Evolutionary conservation across 1,140 invertebrate genomes (phyloP).

Genomic region (Notospermus geniculatus): DNA sequence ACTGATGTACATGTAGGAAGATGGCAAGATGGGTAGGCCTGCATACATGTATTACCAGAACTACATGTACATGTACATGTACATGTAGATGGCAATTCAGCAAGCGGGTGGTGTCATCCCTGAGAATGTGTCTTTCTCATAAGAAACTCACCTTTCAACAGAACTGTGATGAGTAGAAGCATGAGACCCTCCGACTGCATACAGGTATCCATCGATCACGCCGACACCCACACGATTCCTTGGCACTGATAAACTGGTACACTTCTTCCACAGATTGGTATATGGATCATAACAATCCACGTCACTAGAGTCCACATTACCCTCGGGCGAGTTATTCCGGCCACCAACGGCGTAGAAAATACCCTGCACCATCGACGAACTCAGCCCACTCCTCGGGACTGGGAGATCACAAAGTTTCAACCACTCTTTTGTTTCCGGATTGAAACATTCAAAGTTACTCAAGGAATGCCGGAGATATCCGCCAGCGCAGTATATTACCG

Average conservation of each 20-base stretch:
- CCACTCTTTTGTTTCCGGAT: conserved; percentile 82
- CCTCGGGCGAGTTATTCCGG: conserved; percentile 77
- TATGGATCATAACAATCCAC: conserved; percentile 78
- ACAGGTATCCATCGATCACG: conserved; percentile 86
- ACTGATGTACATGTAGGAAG: no score
- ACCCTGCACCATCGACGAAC: conserved; percentile 61
- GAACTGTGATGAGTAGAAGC: conserved; percentile 78
- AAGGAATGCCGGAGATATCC: conserved; percentile 84
- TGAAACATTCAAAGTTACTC: conserved; percentile 82
- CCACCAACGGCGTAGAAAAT: conserved; percentile 88
- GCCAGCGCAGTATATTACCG: conserved; percentile 83
- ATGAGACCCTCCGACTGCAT: conserved; percentile 86
- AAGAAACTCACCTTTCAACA: conserved; percentile 75
- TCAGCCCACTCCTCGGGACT: conserved; percentile 80
- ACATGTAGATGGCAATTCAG: no score
- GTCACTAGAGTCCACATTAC: conserved; percentile 71
- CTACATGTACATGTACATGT: no score
- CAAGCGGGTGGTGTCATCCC: no score
- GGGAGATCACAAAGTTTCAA: conserved; percentile 73
- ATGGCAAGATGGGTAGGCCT: no score
- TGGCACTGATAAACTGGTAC: conserved; percentile 71
- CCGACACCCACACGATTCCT: conserved; percentile 84
- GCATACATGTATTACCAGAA: no score
- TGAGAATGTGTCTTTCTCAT: no score
- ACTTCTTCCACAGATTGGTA: conserved; percentile 60